These are phyloP conservation scores for Gorsachius goisagi DNA, from an alignment of 2,113 vertebrate species.

Conservation along the genomic window DNA sequence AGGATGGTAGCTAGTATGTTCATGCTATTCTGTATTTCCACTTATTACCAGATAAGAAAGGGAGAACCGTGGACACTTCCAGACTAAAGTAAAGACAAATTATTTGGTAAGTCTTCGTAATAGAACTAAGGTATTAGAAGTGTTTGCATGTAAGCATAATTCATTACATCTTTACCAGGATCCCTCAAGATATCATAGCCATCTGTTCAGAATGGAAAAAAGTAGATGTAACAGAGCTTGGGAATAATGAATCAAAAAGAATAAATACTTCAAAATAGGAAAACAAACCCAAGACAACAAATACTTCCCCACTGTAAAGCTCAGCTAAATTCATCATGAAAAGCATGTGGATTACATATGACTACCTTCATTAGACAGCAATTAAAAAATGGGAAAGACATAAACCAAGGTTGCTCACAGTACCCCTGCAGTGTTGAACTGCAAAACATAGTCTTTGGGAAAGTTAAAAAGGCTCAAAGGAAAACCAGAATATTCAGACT, in stretches of 20 bases:
- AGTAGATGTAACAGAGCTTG: background rate
- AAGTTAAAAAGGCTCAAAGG: background rate
- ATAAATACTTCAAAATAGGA: background rate
- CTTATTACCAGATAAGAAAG: background rate
- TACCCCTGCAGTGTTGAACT: background rate
- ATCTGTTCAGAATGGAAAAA: background rate
- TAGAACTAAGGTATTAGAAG: background rate
- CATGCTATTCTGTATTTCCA: background rate
- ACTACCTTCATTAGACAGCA: background rate
- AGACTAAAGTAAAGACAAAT: background rate
- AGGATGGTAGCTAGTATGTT: background rate
- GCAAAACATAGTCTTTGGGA: background rate
- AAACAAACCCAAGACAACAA: background rate
- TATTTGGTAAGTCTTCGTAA: background rate
- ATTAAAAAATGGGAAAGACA: slow-evolving; percentile 1
- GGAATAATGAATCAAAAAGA: background rate
- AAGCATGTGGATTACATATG: background rate
- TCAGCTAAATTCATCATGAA: background rate
- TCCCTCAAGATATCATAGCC: background rate
- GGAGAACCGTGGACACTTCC: background rate
- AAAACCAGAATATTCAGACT: background rate
- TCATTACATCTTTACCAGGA: background rate
- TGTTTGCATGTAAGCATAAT: background rate
- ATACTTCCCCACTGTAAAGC: background rate
- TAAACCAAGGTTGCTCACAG: background rate